Percentiles rank a stretch among this genome's conserved stretches.
Conservation (phyloP, 2,888 invertebrate genomes). For the Eristalis arbustorum region DNA sequence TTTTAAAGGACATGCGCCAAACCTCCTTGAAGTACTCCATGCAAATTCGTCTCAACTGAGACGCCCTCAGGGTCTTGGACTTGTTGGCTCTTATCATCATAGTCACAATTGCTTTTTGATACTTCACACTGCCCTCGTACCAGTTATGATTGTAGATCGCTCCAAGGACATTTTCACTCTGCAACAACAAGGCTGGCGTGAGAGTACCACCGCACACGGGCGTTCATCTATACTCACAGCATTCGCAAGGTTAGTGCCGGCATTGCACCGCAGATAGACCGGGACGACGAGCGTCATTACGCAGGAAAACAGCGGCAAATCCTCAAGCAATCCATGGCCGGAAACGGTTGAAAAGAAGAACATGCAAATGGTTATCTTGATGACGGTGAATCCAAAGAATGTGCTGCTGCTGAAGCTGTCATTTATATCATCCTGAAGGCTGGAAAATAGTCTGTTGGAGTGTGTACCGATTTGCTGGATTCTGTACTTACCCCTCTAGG, state of each 20-base stretch:
- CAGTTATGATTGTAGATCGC: constrained; percentile 15
- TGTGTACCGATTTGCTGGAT: not conserved
- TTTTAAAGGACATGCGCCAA: not conserved
- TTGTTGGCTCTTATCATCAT: constrained; percentile 14
- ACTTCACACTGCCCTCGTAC: constrained; percentile 12
- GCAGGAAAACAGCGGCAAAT: not conserved
- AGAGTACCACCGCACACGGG: not conserved
- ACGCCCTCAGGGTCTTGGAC: not conserved
- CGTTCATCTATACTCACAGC: not conserved
- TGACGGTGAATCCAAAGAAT: constrained; percentile 9
- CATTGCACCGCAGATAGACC: constrained; percentile 1
- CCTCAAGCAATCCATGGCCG: not conserved
- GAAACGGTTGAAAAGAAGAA: not conserved
- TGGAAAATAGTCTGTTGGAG: not conserved
- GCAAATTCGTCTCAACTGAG: not conserved
- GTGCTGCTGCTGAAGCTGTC: constrained; percentile 15
- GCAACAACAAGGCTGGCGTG: not conserved
- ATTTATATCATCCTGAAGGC: not conserved
- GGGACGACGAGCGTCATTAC: not conserved
- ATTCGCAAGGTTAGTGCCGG: not conserved
- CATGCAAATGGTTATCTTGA: constrained; percentile 10
- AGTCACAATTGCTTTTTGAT: not conserved
- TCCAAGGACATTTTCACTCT: constrained; percentile 3
- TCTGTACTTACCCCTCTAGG: not conserved
- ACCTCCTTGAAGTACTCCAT: constrained; percentile 35